Evolutionary conservation across 2,113 vertebrate species (phyloP), one percentile per base, ranked within the genome.

Genomic region (Ammospiza nelsoni): DNA sequence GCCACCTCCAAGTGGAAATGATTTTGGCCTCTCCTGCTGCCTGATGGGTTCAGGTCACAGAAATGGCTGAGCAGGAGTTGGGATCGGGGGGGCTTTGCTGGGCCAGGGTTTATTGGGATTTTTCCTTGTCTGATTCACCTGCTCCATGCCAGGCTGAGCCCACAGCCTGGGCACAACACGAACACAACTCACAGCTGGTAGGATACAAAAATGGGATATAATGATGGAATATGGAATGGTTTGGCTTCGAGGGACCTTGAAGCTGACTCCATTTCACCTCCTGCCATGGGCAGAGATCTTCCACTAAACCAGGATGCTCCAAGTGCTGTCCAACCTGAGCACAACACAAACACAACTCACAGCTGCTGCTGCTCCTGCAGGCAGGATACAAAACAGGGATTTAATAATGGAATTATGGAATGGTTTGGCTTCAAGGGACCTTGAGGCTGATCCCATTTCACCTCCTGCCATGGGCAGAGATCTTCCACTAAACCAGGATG

Each of bases 401-500:
- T 1, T 0, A 12, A 49, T 5, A 2, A 35, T 11, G 27, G 62
- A 35, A 46, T 37, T 22, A 7, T 43, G 59, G 75, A 52, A 67
- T 29, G 15, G 5, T 46, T 21, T n/a, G 67, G 43, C 17, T 39
- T 21, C 48, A 49, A 49, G 6, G n/a, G 41, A 12, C 43, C 23
- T 46, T 21, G 59, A 46, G 46, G 23, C 23, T 33, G 7, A 51
- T 8, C 19, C 68, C 54, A 28, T 33, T 27, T 27, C 65, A 55
- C 2, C 6, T 15, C 29, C 22, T 66, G 58, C 17, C 43, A 37
- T 1, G 35, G 67, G 37, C 52, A 89, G 37, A 15, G 35, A 74
- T 19, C 46, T 59, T 5, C n/a, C 61, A 46, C 19, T 1, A 11
- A 3, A 13, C 28, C 54, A 82, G 0, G 0, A 0, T 46, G 54